Percentiles rank a stretch among this genome's conserved stretches.
phyloP scores from a whole-genome alignment of 2,888 invertebrate genomes.

The Drosophila incognita region DNA sequence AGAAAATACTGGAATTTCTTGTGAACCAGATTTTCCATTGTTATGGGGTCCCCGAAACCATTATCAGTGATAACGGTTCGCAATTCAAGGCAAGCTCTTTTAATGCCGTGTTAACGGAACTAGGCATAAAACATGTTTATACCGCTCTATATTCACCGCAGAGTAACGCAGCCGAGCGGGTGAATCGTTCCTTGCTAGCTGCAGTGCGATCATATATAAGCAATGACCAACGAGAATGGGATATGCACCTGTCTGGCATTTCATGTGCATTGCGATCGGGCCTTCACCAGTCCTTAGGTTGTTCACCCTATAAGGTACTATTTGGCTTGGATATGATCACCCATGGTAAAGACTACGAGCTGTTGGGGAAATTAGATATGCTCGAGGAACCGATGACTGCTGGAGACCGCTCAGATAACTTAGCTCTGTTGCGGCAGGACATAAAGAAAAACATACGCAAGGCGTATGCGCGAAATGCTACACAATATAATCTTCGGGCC shows the following conservation, averaged over 20 bases:
- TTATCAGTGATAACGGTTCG: not conserved
- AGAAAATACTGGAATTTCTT: not conserved
- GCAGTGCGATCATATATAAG: slow-evolving; percentile 16
- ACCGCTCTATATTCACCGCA: not conserved
- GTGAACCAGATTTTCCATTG: not conserved
- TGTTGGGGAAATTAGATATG: not conserved
- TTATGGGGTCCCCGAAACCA: not conserved
- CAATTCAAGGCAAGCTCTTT: fast-evolving
- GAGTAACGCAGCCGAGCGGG: slow-evolving; percentile 15
- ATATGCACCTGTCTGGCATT: slow-evolving; percentile 3
- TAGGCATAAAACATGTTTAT: not conserved
- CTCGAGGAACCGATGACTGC: not conserved
- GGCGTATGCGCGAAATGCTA: too few relatives aligned
- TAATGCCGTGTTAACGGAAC: not conserved
- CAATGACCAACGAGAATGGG: slow-evolving; percentile 36
- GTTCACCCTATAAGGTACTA: not conserved
- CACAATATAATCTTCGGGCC: too few relatives aligned
- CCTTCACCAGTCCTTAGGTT: not conserved
- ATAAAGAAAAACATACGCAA: too few relatives aligned
- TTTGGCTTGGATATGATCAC: not conserved
- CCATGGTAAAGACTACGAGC: not conserved
- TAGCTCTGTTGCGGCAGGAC: too few relatives aligned
- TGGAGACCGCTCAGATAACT: not conserved
- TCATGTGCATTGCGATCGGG: not conserved
- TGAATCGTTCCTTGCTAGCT: slow-evolving; percentile 27